Base-by-base conservation (phyloP, 2,797 vertebrate genomes). In the Alcedo atthis region DNA sequence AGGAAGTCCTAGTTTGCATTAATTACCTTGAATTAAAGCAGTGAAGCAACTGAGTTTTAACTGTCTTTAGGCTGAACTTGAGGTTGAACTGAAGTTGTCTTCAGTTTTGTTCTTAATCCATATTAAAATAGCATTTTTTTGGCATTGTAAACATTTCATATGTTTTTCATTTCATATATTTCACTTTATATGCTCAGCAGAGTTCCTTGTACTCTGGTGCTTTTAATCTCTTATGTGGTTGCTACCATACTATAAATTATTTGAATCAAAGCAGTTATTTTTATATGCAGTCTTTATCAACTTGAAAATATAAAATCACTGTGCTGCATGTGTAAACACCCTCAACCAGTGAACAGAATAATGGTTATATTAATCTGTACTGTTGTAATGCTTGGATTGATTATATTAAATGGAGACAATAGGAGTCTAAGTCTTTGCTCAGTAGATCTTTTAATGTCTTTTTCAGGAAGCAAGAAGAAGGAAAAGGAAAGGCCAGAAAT, bases 401-500 rank as follows among this genome's bases (percentile, higher is more conserved):
- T 77, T 69, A 8, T 35, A 10, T 30, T 78, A 21, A 54, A 43
- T 10, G 35, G 49, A 42, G n/a, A 58, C n/a, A 61, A 14, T 28
- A 35, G 24, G 16, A 37, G 22, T 84, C 42, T 10, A 84, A 91
- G 24, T 57, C 57, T 75, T 74, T 79, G 30, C 59, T 92, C 49
- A 89, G 46, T 25, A 30, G 37, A 9, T 54, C 19, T 75, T 58
- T 67, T 61, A 68, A 55, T 70, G 3, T 33, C 62, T 89, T 37
- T 84, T 96, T 74, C 97, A 99, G 98, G 98, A 94, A 98, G 98
- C 94, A 98, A 98, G 96, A 99, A 99, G 97, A 99, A 99, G 96
- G 98, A 99, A 90, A 99, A 99, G 96, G 99, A 99, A 94, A 98
- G 99, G 61, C 99, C 99, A 46, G 99, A 99, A 96, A 99, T 99